Base-by-base conservation (phyloP, 2,113 vertebrate genomes). In the Zosterops pallidus region DNA sequence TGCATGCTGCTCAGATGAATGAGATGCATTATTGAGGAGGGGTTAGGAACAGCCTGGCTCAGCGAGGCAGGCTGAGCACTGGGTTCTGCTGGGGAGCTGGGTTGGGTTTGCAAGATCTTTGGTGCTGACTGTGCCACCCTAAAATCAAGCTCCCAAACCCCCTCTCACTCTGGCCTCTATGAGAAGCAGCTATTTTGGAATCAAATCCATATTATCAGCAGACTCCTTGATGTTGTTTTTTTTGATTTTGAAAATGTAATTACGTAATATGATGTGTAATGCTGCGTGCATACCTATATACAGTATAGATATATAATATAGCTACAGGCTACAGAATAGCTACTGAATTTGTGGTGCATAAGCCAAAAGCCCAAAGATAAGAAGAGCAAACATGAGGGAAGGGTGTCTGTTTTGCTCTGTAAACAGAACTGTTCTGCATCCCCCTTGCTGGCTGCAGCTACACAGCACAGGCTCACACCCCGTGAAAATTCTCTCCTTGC, bases 301-400 rank as follows among this genome's bases (percentile, higher is more conserved):
- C 1, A 5, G 3, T 20, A 31, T 7, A 46, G 56, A 37, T 23
- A 13, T 1, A 21, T 25, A 21, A 8, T 2, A 14, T 3, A 55
- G 39, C 14, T 9, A 39, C 23, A 84, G 28, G 19, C 17, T 49
- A 4, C 2, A 49, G 42, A 53, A 24, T 9, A 77, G 6, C 55
- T 65, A 12, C 41, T 11, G n/a, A 28, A 10, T 37, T 83, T 59
- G 19, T n/a, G 47, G 12, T 16, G 9, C 26, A 16, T 6, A 52
- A 80, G 12, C 53, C 87, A 69, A 72, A 76, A 76, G 57, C 24
- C n/a, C 56, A 67, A 57, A 68, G 63, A 26, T 71, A 56, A 47
- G 77, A 37, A 65, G 50, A 49, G 60, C n/a, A 77, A 46, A 59
- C 10, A 9, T 1, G 60, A 67, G 29, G 47, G 52, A 47, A 71